These are phyloP conservation scores for Piprites chloris DNA, from an alignment of 2,113 vertebrate species.

Conservation along the genomic window DNA sequence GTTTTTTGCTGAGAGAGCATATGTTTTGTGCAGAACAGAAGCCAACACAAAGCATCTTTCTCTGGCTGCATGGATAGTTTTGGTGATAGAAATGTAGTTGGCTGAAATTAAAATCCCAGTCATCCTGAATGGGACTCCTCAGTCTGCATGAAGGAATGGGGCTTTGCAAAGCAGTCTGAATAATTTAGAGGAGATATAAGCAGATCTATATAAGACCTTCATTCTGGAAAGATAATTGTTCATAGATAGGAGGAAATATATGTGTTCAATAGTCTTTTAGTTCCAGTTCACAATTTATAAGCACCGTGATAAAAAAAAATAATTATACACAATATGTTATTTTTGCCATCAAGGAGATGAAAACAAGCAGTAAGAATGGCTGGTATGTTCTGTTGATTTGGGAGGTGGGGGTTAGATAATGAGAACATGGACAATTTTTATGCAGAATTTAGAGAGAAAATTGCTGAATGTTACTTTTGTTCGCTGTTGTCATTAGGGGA, in stretches of 20 bases:
- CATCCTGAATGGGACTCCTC: accelerated
- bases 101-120: constrained; percentile 32
- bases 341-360: neutral
- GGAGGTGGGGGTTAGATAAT: neutral
- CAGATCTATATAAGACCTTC: neutral
- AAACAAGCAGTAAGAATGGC: neutral
- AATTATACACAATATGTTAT: neutral
- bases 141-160: neutral
- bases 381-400: neutral
- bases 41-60: neutral
- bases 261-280: neutral
- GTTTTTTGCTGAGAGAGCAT: neutral
- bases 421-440: neutral
- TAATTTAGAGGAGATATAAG: neutral
- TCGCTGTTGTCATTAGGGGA: neutral
- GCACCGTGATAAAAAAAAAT: neutral
- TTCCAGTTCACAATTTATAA: neutral
- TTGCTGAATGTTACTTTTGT: neutral
- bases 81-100: neutral
- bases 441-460: neutral
- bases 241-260: neutral
- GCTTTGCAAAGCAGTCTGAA: neutral
- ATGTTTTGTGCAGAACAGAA: neutral
- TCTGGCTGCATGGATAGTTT: neutral
- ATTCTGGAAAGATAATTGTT: neutral